Conservation (phyloP, 2,113 vertebrate genomes). For the Chamaetylas fuelleborni region DNA sequence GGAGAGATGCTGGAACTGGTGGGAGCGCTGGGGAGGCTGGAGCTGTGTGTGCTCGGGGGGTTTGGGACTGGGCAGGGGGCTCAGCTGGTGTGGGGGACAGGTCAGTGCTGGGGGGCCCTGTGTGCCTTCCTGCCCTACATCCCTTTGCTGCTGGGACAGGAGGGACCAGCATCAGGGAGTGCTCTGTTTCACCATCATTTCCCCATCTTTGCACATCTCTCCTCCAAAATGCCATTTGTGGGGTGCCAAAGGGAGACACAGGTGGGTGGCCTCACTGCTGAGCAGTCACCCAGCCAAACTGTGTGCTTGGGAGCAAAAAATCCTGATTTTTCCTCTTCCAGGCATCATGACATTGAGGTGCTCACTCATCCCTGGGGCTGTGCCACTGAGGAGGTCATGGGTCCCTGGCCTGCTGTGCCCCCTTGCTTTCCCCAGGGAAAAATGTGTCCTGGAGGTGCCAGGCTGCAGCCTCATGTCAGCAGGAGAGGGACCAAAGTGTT, state of each 20-base stretch:
- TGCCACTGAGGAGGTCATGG: neutral
- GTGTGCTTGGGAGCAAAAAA: neutral
- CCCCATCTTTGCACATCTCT: neutral
- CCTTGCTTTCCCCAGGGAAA: neutral
- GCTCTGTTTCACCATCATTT: accelerated
- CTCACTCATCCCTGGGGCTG: accelerated
- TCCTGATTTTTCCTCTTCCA: neutral
- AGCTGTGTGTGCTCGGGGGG: neutral
- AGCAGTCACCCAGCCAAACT: neutral
- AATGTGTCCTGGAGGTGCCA: neutral
- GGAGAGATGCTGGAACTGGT: accelerated
- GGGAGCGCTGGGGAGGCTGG: neutral
- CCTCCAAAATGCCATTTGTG: neutral
- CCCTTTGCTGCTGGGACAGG: neutral
- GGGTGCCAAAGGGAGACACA: neutral
- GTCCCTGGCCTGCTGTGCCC: accelerated
- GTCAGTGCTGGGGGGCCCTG: neutral
- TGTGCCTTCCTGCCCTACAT: neutral
- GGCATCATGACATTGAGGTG: neutral
- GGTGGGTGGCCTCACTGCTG: neutral
- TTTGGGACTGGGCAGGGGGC: neutral
- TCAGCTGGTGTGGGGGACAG: accelerated
- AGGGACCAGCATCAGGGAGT: neutral
- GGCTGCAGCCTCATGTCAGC: neutral
- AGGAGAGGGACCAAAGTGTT: neutral